A percentile compares a stretch with the other conserved stretches of the same genome.
phyloP scores from a whole-genome alignment of 2,888 invertebrate genomes.

The Heliconius ismenius region DNA sequence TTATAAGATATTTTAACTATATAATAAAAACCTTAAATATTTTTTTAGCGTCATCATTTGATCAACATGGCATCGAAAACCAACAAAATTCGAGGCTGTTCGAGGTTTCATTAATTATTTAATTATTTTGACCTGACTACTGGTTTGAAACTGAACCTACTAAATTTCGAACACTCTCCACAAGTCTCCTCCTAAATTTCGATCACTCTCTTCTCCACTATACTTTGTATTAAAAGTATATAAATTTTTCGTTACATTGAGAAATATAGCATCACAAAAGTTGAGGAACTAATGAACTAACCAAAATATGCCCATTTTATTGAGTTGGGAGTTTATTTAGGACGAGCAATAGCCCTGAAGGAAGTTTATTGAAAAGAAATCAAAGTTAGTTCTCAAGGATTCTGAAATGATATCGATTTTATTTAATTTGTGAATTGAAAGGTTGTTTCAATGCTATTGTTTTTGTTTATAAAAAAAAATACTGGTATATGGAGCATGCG shows the following conservation, averaged over 20 bases:
- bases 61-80: too few species aligned
- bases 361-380: constrained; percentile 34
- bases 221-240: not conserved
- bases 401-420: constrained; percentile 26
- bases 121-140: too few species aligned
- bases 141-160: not conserved
- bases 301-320: constrained; percentile 29
- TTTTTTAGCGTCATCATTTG: too few species aligned
- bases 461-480: not conserved
- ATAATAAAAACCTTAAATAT: too few species aligned
- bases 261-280: constrained; percentile 9
- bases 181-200: not conserved
- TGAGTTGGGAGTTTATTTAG: constrained; percentile 32
- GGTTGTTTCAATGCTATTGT: not conserved
- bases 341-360: constrained; percentile 19
- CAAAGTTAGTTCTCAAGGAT: constrained; percentile 15
- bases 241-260: not conserved
- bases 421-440: constrained; percentile 21
- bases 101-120: too few species aligned
- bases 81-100: too few species aligned
- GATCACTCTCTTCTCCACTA: not conserved
- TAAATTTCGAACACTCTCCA: not conserved
- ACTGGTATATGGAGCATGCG: not conserved
- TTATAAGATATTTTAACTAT: too few species aligned
- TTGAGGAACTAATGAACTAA: constrained; percentile 9